Evolutionary conservation across 2,888 invertebrate species (phyloP).

Genomic region (Tetranychus piercei): DNA sequence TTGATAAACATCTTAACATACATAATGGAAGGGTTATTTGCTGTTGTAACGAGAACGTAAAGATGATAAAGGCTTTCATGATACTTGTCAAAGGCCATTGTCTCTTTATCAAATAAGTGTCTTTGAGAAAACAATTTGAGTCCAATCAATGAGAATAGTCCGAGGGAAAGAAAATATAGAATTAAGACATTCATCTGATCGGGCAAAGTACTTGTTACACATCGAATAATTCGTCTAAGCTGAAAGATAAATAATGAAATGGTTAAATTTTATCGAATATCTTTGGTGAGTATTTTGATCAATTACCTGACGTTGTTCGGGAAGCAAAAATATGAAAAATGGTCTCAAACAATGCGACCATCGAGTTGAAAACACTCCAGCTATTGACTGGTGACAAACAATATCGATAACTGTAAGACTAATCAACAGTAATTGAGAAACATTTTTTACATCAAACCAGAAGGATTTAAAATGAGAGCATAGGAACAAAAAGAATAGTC

Average conservation of each 20-base stretch:
- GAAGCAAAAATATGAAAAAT: constrained; percentile 32
- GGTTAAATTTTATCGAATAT: background rate
- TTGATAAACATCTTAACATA: constrained; percentile 27
- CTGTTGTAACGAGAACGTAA: constrained; percentile 37
- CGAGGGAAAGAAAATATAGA: constrained; percentile 34
- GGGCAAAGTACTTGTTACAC: constrained; percentile 35
- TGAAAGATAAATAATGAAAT: constrained; percentile 23
- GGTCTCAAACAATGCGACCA: constrained; percentile 35
- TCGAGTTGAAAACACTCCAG: constrained; percentile 25
- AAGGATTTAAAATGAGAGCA: background rate
- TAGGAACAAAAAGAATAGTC: background rate
- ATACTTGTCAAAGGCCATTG: constrained; percentile 33
- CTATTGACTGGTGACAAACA: background rate
- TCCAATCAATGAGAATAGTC: constrained; percentile 35
- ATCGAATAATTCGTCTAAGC: constrained; percentile 36
- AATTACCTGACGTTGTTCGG: constrained; percentile 31
- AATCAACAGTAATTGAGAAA: background rate
- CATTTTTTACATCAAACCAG: background rate
- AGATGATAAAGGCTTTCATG: constrained; percentile 35
- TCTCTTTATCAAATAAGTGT: constrained; percentile 29
- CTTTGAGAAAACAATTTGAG: constrained; percentile 34
- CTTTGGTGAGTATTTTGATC: background rate
- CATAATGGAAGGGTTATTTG: constrained; percentile 38
- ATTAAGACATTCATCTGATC: constrained; percentile 36
- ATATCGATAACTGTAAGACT: background rate